A percentile compares a stretch with the other conserved stretches of the same genome.
phyloP scores from a whole-genome alignment of 2,888 invertebrate genomes.

The Amblyjoppa proteus region DNA sequence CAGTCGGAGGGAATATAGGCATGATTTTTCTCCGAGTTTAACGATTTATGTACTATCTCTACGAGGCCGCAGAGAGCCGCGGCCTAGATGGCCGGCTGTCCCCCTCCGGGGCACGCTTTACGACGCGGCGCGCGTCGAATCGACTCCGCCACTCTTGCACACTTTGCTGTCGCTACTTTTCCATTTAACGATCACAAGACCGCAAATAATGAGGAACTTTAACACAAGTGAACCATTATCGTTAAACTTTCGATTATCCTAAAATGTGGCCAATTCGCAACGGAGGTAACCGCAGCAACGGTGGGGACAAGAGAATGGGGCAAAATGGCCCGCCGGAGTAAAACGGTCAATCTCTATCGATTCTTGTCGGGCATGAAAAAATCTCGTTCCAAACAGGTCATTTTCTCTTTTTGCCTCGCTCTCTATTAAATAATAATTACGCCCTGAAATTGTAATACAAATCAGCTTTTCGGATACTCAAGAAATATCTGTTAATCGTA shows the following conservation, averaged over 20 bases:
- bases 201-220: conserved; percentile 10
- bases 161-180: conserved; percentile 26
- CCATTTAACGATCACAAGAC: conserved; percentile 21
- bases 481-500: too few relatives aligned
- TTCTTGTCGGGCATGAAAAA: too few relatives aligned
- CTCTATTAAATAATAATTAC: too few relatives aligned
- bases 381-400: too few relatives aligned
- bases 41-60: conserved; percentile 29
- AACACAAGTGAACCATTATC: background rate
- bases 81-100: conserved; percentile 10
- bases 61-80: conserved; percentile 1
- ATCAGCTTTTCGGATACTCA: too few relatives aligned
- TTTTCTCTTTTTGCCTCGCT: too few relatives aligned
- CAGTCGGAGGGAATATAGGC: background rate
- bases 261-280: too few relatives aligned
- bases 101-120: conserved; percentile 18
- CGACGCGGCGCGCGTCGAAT: conserved; percentile 11
- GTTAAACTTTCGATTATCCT: background rate
- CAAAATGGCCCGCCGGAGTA: too few relatives aligned
- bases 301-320: too few relatives aligned
- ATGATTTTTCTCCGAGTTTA: conserved; percentile 17
- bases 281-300: too few relatives aligned
- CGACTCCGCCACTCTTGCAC: background rate
- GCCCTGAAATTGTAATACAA: too few relatives aligned
- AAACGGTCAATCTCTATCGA: too few relatives aligned